These are phyloP conservation scores for Dorcus parallelipipedus DNA, from an alignment of 2,888 invertebrate genomes.

Conservation along the genomic window DNA sequence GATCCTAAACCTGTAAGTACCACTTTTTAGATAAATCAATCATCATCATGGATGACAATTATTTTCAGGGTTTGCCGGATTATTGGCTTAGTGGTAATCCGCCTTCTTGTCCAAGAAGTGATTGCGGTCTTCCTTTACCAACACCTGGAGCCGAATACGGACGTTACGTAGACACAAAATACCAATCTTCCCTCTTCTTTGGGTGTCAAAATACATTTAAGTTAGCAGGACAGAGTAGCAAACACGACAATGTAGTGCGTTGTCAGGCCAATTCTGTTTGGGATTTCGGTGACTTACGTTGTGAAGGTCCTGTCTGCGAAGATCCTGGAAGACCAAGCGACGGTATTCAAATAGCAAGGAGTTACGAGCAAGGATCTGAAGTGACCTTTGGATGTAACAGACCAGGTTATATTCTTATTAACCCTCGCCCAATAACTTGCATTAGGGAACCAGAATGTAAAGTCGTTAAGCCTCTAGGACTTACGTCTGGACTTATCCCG, in stretches of 20 bases:
- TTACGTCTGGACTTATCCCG: constrained; percentile 88
- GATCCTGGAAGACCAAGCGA: constrained; percentile 94
- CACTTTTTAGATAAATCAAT: background rate
- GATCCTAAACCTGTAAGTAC: constrained; percentile 79
- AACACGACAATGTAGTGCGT: constrained; percentile 87
- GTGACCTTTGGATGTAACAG: constrained; percentile 86
- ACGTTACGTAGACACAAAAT: constrained; percentile 81
- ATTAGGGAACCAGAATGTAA: constrained; percentile 91
- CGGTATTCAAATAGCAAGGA: constrained; percentile 79
- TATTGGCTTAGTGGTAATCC: constrained; percentile 86
- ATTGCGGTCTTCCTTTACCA: constrained; percentile 88
- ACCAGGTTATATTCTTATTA: constrained; percentile 90
- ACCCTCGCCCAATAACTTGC: constrained; percentile 86
- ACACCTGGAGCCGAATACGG: constrained; percentile 94
- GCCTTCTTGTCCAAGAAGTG: constrained; percentile 83
- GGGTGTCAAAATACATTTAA: constrained; percentile 96
- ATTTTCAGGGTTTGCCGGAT: constrained; percentile 73
- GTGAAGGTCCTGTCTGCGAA: constrained; percentile 95
- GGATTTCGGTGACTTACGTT: constrained; percentile 95
- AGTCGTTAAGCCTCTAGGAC: constrained; percentile 84
- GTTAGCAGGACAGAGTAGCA: constrained; percentile 86
- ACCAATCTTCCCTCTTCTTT: constrained; percentile 91
- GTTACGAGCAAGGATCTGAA: constrained; percentile 86
- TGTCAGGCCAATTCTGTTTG: constrained; percentile 92
- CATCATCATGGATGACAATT: background rate